Evolutionary conservation across 2,113 vertebrate genomes (phyloP), one percentile per base, ranked within the genome.

Genomic region (Otolemur garnettii): DNA sequence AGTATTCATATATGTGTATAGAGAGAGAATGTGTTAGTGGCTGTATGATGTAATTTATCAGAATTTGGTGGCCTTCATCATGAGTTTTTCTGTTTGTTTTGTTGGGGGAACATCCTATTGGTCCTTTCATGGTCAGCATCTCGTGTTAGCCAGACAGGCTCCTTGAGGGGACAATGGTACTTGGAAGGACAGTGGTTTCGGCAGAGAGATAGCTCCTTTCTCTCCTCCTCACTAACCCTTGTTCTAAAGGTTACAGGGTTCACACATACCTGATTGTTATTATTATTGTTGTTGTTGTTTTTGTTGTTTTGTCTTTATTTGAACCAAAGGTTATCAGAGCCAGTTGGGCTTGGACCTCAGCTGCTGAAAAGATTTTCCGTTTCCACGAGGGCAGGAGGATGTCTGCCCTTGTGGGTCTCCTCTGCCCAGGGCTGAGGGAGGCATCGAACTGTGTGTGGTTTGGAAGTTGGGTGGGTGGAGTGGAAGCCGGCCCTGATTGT

Each of bases 301-400:
- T 86, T 87, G 21, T 78, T 66, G 50, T 89, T 79, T 84, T 96
- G 33, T 90, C 50, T 95, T 38, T 75, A 97, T 87, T 97, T 93
- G 66, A 96, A 96, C 93, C 91, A 92, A 96, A 96, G 97, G 97
- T 92, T 94, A 90, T 96, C 15, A 80, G 91, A 97, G 98, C 96
- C 97, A 74, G 84, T 94, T 66, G 68, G 97, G 95, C 92, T 72
- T 96, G 96, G 94, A 97, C 94, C 97, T 95, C 92, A 97, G 98
- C 98, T 98, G 98, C 98, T 98, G 95, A 90, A 94, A 93, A 96
- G 68, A 17, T 2, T 88, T 94, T 78, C 93, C 94, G 95, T 98
- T 98, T 98, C 91, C 66, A 57, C 19, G 0, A 2, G 81, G 93
- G 94, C 71, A 84, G 92, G 84, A 96, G 95, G 62, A 45, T 57